Percentiles rank a stretch among this genome's conserved stretches.
phyloP scores from a whole-genome alignment of 1,140 invertebrate genomes.

The Ganaspis sp. region DNA sequence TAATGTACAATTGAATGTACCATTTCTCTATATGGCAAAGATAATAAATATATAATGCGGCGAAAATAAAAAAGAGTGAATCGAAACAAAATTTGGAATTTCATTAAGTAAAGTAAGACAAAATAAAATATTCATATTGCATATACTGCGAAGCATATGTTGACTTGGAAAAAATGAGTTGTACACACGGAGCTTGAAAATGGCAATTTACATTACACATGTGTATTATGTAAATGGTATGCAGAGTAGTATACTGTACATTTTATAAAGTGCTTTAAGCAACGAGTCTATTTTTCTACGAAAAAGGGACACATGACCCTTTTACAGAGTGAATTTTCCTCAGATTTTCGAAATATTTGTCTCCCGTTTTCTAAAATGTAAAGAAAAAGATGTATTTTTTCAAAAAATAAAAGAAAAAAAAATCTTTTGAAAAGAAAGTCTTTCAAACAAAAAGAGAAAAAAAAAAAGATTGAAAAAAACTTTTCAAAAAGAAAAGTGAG shows the following conservation, averaged over 20 bases:
- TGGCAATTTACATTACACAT: neutral
- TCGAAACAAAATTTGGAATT: neutral
- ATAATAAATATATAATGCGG: too few species aligned
- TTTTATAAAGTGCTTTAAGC: conserved; percentile 17
- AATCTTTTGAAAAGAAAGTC: too few species aligned
- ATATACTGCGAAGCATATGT: neutral
- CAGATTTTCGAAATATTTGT: too few species aligned
- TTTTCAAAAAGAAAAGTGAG: too few species aligned
- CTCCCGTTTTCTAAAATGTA: too few species aligned
- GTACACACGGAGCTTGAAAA: conserved; percentile 2
- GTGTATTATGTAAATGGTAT: conserved; percentile 2
- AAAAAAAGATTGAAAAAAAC: too few species aligned
- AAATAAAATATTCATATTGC: conserved; percentile 15
- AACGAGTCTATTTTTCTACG: neutral
- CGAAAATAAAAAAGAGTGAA: too few species aligned
- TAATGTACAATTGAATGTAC: too few species aligned
- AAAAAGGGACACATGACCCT: neutral
- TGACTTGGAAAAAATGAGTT: neutral
- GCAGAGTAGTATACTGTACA: conserved; percentile 1
- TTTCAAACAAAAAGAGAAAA: too few species aligned
- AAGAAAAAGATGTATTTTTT: too few species aligned
- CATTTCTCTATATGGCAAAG: too few species aligned
- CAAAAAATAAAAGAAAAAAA: too few species aligned
- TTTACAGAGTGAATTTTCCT: neutral
- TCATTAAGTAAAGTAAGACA: neutral